phyloP scores from a whole-genome alignment of 2,113 vertebrate genomes.

The Chrysemys picta region DNA sequence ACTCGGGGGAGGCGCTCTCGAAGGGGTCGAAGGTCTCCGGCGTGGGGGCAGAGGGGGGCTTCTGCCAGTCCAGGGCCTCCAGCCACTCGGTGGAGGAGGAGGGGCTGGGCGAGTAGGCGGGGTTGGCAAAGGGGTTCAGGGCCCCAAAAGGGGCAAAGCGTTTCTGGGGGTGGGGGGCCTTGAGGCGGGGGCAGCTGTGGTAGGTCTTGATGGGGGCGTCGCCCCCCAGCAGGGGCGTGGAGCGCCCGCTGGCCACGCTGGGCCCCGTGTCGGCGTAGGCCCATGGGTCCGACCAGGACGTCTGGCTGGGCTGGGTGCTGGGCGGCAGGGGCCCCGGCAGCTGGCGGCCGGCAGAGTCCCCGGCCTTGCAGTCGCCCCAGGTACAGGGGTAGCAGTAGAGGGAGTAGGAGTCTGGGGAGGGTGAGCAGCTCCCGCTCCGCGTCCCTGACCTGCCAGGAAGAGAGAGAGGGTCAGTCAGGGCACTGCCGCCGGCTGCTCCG shows the following conservation, averaged over 20 bases:
- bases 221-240: constrained; percentile 71
- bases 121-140: constrained; percentile 89
- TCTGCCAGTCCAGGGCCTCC: constrained; percentile 65
- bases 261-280: constrained; percentile 68
- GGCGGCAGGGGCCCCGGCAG: constrained; percentile 62
- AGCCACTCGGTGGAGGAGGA: constrained; percentile 76
- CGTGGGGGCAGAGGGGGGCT: constrained; percentile 16
- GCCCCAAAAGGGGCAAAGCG: constrained; percentile 94
- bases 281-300: constrained; percentile 87
- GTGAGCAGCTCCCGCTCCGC: constrained; percentile 85
- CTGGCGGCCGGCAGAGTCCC: constrained; percentile 76
- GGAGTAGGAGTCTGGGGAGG: constrained; percentile 89
- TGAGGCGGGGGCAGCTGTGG: constrained; percentile 85
- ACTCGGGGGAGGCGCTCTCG: constrained; percentile 74
- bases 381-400: constrained; percentile 96
- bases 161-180: constrained; percentile 86
- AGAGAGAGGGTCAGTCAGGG: not conserved
- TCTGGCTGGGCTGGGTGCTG: constrained; percentile 81
- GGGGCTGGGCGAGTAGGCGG: constrained; percentile 67
- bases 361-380: constrained; percentile 92
- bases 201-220: constrained; percentile 80
- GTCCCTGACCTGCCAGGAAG: constrained; percentile 71
- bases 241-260: constrained; percentile 64
- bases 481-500: too few species aligned
- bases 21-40: constrained; percentile 71